phyloP scores from a whole-genome alignment of 2,888 invertebrate species.

The Neoscelio sp. region DNA sequence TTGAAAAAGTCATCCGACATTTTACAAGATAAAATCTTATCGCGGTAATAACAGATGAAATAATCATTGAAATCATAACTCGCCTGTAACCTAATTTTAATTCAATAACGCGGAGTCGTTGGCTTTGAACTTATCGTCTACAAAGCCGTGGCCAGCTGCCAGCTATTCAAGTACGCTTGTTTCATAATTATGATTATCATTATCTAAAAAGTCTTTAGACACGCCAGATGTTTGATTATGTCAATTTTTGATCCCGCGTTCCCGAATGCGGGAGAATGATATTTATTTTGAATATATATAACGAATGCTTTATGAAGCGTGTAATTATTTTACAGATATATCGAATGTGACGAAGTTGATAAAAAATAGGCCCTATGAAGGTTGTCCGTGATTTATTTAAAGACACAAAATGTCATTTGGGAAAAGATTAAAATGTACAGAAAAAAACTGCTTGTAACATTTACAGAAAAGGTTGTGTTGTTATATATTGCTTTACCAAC shows the following conservation, averaged over 20 bases:
- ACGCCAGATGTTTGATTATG: conserved; percentile 42
- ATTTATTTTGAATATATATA: conserved; percentile 12
- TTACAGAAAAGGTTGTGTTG: too few species aligned
- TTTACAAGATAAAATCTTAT: conserved; percentile 29
- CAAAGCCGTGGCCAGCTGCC: conserved; percentile 40
- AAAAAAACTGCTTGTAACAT: too few species aligned
- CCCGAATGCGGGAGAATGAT: conserved; percentile 19
- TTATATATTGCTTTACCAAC: too few species aligned
- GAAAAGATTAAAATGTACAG: too few species aligned
- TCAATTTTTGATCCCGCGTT: conserved; percentile 9
- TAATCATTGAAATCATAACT: conserved; percentile 25
- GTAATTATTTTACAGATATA: background rate
- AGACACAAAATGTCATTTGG: too few species aligned
- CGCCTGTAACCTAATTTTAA: conserved; percentile 43
- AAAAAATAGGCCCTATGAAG: too few species aligned
- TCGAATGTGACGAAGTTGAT: too few species aligned
- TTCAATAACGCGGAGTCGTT: conserved; percentile 47
- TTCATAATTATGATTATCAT: conserved; percentile 54
- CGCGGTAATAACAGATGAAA: conserved; percentile 10
- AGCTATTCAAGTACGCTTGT: conserved; percentile 30
- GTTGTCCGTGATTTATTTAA: too few species aligned
- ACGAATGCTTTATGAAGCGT: conserved; percentile 17
- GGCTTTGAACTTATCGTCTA: conserved; percentile 56
- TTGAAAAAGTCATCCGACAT: too few species aligned
- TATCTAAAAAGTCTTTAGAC: conserved; percentile 42